Base-by-base conservation (phyloP, 1,140 invertebrate species). In the Proctacanthus coquilletti region DNA sequence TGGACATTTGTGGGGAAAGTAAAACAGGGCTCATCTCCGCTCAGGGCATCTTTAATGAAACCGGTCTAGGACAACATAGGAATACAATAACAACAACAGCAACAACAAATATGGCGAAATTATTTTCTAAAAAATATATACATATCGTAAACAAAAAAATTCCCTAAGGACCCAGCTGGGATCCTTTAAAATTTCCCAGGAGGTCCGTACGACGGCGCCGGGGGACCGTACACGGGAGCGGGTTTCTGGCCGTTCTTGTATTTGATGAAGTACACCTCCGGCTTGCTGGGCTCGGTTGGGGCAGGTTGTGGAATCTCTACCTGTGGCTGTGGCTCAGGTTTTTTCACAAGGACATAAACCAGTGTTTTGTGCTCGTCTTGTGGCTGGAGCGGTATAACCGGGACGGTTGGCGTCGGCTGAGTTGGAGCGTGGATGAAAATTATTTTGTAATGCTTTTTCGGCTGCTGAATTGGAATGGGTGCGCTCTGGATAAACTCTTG, bases 371-470 rank as follows among this genome's bases (percentile, higher is more conserved):
- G 77, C 59, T 82, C 78, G 56, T 80, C 77, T 52, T 78, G 74
- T 20, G 73, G 69, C 6, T 53, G 52, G 2, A 52, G 52, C 1
- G 57, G 56, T 29, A 57, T 21, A 19, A 55, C 51, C 42, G 80
- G 69, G 39, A 66, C 67, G 44, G 78, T 77, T n/a, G 56, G 55
- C 13, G 77, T 72, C 38, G 78, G 76, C 45, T 77, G 70, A 40
- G 76, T 74, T 21, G 82, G 81, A 19, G 82, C 80, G 68, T 84
- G 84, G 56, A 85, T 84, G 72, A 84, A 84, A 52, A 87, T 84
- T 50, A 85, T 85, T 58, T 84, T 83, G 65, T 84, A 84, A 61
- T 85, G 80, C 48, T 84, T 84, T 60, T 82, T 77, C 43, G 79
- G 66, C 18, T 52, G 48, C 3, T 53, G 47, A 5, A 51, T 55